Evolutionary conservation across 1,140 invertebrate species (phyloP).

Genomic region (Agrilus planipennis): DNA sequence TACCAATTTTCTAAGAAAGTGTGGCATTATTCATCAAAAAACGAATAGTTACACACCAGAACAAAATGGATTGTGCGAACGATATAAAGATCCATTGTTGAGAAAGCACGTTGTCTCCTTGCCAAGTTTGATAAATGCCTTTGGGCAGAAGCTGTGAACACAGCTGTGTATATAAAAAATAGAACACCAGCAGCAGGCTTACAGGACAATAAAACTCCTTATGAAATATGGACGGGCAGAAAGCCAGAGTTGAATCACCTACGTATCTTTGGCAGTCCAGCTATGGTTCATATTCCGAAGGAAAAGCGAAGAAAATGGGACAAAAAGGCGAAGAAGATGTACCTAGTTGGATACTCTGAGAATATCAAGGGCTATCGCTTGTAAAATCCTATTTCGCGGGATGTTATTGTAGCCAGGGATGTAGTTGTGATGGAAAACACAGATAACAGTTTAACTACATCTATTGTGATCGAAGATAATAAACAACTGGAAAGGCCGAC

Average conservation of each 20-base stretch:
- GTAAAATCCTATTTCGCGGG: too few species aligned
- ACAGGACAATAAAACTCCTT: background rate
- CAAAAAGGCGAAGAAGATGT: background rate
- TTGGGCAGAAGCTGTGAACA: background rate
- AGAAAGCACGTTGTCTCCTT: constrained; percentile 8
- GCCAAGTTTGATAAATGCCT: too few species aligned
- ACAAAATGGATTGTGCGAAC: constrained; percentile 28
- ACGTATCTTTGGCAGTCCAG: constrained; percentile 13
- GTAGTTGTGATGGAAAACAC: too few species aligned
- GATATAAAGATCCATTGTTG: background rate
- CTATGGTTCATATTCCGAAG: constrained; percentile 5
- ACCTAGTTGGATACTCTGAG: constrained; percentile 11
- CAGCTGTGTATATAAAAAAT: constrained; percentile 3
- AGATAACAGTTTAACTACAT: too few species aligned
- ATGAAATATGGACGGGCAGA: constrained; percentile 2
- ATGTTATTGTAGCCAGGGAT: too few species aligned
- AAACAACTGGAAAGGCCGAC: too few species aligned
- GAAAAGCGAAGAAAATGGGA: constrained; percentile 6
- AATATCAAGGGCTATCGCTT: constrained; percentile 16
- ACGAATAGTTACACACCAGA: constrained; percentile 16
- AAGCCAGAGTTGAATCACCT: constrained; percentile 10
- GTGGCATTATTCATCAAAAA: background rate
- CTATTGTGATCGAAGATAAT: too few species aligned
- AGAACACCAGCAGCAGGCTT: background rate
- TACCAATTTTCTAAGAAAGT: background rate